Percentiles rank a stretch among this genome's conserved stretches.
These are phyloP conservation scores for Caenorhabditis japonica DNA, from an alignment of 2,888 invertebrate species.

Conservation along the genomic window DNA sequence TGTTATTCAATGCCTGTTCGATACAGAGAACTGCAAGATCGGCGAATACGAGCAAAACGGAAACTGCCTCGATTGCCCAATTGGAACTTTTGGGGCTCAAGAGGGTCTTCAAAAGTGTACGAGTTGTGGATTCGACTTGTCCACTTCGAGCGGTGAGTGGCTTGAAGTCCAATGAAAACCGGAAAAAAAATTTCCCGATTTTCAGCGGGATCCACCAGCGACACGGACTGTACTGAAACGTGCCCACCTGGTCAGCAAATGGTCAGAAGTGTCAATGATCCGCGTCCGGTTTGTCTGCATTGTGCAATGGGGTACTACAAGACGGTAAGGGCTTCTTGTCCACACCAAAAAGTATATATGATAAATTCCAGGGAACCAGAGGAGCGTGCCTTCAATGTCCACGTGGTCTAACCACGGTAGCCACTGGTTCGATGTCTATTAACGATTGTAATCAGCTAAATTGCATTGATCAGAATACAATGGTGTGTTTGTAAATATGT, in stretches of 20 bases:
- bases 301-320: constrained; percentile 41
- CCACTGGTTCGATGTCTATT: background rate
- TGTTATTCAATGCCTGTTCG: too few relatives aligned
- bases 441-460: constrained; percentile 18
- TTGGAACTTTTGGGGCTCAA: constrained; percentile 21
- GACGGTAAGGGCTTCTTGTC: too few relatives aligned
- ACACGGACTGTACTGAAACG: constrained; percentile 16
- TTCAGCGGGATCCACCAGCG: constrained; percentile 11
- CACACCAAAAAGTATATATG: too few relatives aligned
- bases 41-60: constrained; percentile 14
- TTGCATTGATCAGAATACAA: constrained; percentile 45
- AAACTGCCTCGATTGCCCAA: constrained; percentile 17
- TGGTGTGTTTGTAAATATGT: too few relatives aligned
- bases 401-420: constrained; percentile 35
- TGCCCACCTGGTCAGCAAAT: constrained; percentile 38
- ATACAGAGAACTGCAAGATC: constrained; percentile 5
- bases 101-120: constrained; percentile 18
- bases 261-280: constrained; percentile 1
- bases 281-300: constrained; percentile 16
- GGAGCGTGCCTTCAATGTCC: constrained; percentile 46
- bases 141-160: constrained; percentile 18
- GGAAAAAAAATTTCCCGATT: too few relatives aligned
- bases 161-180: too few relatives aligned
- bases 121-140: constrained; percentile 33
- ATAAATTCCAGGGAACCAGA: constrained; percentile 2